A percentile compares a stretch with the other conserved stretches of the same genome.
Conservation (phyloP, 2,888 invertebrate species). For the Baccha elongata region DNA sequence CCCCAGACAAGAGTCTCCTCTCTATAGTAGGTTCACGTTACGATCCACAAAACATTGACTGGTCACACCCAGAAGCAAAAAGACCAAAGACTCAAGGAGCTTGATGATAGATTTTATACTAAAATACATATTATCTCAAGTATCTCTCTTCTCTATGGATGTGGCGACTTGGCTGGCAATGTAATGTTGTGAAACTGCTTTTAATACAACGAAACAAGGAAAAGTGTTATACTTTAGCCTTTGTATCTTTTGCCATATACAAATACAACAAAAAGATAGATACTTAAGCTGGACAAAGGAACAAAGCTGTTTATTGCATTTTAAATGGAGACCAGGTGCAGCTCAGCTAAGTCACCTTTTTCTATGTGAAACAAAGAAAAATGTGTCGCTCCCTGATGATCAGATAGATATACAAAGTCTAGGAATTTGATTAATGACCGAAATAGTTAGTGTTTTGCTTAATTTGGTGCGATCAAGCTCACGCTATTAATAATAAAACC, state of each 20-base stretch:
- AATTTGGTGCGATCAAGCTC: conserved; percentile 43
- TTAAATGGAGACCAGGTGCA: conserved; percentile 64
- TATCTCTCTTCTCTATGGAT: conserved; percentile 30
- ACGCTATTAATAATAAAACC: conserved; percentile 1
- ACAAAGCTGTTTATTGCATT: conserved; percentile 66
- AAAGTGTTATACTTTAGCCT: conserved; percentile 56
- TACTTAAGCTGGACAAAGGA: conserved; percentile 60
- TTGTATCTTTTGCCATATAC: conserved; percentile 21
- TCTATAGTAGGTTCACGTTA: neutral
- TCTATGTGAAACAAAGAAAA: conserved; percentile 51
- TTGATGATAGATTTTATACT: conserved; percentile 13
- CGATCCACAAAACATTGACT: conserved; percentile 29
- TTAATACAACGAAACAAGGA: conserved; percentile 34
- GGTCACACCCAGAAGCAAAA: conserved; percentile 51
- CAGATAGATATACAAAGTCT: conserved; percentile 41
- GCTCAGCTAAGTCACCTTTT: conserved; percentile 18
- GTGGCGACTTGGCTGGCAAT: neutral
- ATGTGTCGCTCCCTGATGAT: conserved; percentile 37
- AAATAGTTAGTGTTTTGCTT: conserved; percentile 27
- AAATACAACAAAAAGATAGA: conserved; percentile 6
- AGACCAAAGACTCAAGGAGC: conserved; percentile 35
- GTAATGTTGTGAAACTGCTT: conserved; percentile 48
- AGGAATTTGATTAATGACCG: conserved; percentile 62
- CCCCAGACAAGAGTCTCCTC: conserved; percentile 2
- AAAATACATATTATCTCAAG: conserved; percentile 26